Percentiles rank a stretch among this genome's conserved stretches.
Conservation (phyloP, 2,888 invertebrate genomes). For the Dione vanillae region DNA sequence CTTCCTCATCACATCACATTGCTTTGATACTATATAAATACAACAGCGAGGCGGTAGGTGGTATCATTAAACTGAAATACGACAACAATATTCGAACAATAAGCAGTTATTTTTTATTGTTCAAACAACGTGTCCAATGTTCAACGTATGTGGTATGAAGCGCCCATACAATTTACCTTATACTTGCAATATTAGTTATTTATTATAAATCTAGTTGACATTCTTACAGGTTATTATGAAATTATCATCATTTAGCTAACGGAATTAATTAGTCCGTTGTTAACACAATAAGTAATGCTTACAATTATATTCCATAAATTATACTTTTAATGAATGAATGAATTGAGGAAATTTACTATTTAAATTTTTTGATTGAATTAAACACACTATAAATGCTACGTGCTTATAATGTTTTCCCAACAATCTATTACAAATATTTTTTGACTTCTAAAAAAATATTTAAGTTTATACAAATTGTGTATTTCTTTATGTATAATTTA, state of each 20-base stretch:
- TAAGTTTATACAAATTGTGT: too few relatives aligned
- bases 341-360: too few relatives aligned
- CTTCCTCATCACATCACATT: background rate
- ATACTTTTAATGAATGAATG: too few relatives aligned
- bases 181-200: conserved; percentile 23
- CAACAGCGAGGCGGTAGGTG: conserved; percentile 50
- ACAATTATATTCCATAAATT: too few relatives aligned
- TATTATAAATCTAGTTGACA: background rate
- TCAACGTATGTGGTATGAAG: conserved; percentile 8
- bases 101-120: conserved; percentile 54
- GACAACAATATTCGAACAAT: conserved; percentile 60
- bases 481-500: background rate
- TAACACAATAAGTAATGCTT: too few relatives aligned
- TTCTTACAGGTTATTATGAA: background rate
- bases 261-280: too few relatives aligned
- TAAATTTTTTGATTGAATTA: too few relatives aligned
- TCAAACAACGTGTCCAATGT: conserved; percentile 53
- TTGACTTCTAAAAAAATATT: too few relatives aligned
- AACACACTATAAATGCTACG: too few relatives aligned
- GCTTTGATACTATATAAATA: background rate
- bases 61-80: conserved; percentile 55
- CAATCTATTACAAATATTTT: too few relatives aligned
- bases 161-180: conserved; percentile 33
- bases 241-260: too few relatives aligned
- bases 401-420: too few relatives aligned